A percentile compares a stretch with the other conserved stretches of the same genome.
Conservation (phyloP, 2,888 invertebrate species). For the Caenorhabditis panamensis region DNA sequence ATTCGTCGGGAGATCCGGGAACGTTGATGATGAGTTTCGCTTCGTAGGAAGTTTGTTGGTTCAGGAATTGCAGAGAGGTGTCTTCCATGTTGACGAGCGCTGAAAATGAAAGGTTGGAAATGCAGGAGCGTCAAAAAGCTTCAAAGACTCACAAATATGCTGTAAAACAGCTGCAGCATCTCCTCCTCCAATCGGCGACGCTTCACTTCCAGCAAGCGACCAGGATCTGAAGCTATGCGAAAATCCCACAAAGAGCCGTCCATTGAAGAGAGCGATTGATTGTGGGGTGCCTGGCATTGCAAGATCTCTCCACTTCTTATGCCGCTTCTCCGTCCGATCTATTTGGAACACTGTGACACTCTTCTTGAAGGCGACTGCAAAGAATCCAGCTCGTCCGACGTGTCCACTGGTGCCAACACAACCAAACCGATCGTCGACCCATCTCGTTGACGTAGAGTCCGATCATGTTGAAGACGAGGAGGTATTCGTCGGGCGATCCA, state of each 20-base stretch:
- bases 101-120: slow-evolving; percentile 40
- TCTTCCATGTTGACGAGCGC: slow-evolving; percentile 82
- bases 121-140: too few species aligned
- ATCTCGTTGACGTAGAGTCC: slow-evolving; percentile 90
- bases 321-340: slow-evolving; percentile 91
- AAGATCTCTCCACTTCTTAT: slow-evolving; percentile 90
- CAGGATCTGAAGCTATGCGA: slow-evolving; percentile 94
- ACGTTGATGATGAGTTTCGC: slow-evolving; percentile 83
- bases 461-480: slow-evolving; percentile 82
- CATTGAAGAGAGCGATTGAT: slow-evolving; percentile 83
- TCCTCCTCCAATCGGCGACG: slow-evolving; percentile 45
- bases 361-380: slow-evolving; percentile 94
- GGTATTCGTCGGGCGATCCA: slow-evolving; percentile 81
- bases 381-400: slow-evolving; percentile 83
- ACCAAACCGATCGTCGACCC: slow-evolving; percentile 90
- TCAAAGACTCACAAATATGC: slow-evolving; percentile 60
- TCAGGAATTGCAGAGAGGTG: slow-evolving; percentile 82
- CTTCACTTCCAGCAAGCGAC: slow-evolving; percentile 68
- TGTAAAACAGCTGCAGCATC: slow-evolving; percentile 37
- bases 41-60: slow-evolving; percentile 80
- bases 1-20: slow-evolving; percentile 80
- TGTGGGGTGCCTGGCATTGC: slow-evolving; percentile 90
- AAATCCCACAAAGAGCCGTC: slow-evolving; percentile 92
- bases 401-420: slow-evolving; percentile 49
- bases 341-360: slow-evolving; percentile 85